These are phyloP conservation scores for Trachythela sp. DNA, from an alignment of 64 coral and sea anemone species.

Conservation along the genomic window DNA sequence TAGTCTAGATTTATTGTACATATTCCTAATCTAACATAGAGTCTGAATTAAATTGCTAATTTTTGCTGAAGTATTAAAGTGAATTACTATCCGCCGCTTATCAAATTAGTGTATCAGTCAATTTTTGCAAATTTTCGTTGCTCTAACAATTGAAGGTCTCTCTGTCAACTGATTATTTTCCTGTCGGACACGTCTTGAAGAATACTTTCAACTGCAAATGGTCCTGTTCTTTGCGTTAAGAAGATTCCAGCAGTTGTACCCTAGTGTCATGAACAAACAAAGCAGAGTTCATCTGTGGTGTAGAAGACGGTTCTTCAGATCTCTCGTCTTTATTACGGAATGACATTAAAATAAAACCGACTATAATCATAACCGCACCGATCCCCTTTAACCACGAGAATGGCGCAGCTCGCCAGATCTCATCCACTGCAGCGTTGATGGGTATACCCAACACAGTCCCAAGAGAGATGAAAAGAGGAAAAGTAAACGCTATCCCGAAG, in stretches of 20 bases:
- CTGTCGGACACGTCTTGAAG: no score
- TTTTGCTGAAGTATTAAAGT: no score
- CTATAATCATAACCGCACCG: slow-evolving; percentile 1
- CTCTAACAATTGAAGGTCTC: no score
- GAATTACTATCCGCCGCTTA: no score
- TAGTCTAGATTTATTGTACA: no score
- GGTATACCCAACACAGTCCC: slow-evolving; percentile 87
- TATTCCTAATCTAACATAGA: no score
- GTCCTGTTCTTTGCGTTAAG: background rate
- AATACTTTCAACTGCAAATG: no score
- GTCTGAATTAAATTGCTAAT: no score
- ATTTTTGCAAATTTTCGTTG: no score
- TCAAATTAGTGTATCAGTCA: background rate
- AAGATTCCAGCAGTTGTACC: background rate
- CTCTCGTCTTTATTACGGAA: background rate
- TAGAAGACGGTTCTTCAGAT: background rate
- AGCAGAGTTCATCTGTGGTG: background rate
- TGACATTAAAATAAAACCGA: background rate
- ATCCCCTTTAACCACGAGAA: background rate
- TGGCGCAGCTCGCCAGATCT: slow-evolving; percentile 8
- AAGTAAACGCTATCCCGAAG: slow-evolving; percentile 81
- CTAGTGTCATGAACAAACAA: background rate
- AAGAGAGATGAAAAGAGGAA: slow-evolving; percentile 83
- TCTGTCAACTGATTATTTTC: no score
- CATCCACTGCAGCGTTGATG: slow-evolving; percentile 68